phyloP scores from a whole-genome alignment of 2,113 vertebrate species.

The Thamnaconus septentrionalis region DNA sequence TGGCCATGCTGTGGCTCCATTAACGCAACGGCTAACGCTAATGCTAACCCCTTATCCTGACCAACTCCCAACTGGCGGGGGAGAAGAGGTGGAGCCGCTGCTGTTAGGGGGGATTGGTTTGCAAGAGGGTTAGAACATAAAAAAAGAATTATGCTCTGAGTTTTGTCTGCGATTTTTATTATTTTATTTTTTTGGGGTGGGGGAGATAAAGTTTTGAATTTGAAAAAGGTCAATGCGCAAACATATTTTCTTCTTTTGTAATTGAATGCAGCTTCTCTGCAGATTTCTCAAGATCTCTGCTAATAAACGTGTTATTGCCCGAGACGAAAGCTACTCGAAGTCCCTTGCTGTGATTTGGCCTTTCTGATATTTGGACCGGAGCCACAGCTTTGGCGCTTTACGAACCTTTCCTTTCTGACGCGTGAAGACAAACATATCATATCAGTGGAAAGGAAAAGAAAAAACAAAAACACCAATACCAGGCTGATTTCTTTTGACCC shows the following conservation, averaged over 20 bases:
- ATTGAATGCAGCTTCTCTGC: slow-evolving; percentile 16
- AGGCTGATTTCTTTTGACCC: slow-evolving; percentile 63
- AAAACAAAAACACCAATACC: slow-evolving; percentile 49
- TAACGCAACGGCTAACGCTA: slow-evolving; percentile 65
- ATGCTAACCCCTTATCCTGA: slow-evolving; percentile 57
- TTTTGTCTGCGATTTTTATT: too few relatives aligned
- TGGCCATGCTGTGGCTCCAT: slow-evolving; percentile 72
- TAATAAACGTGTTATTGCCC: slow-evolving; percentile 6
- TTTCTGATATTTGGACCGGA: slow-evolving; percentile 21
- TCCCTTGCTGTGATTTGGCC: slow-evolving; percentile 15
- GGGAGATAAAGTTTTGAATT: too few relatives aligned
- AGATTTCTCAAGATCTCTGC: slow-evolving; percentile 13
- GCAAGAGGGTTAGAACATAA: slow-evolving; percentile 26
- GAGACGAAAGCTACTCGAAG: slow-evolving; percentile 16
- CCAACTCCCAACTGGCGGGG: slow-evolving; percentile 48
- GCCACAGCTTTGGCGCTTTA: slow-evolving; percentile 62
- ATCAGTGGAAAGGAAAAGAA: slow-evolving; percentile 51
- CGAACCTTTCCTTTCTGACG: slow-evolving; percentile 68
- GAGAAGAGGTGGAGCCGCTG: slow-evolving; percentile 44
- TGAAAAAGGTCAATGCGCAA: slow-evolving; percentile 16
- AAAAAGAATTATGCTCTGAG: too few relatives aligned
- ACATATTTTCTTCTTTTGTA: slow-evolving; percentile 25
- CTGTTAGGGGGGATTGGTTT: slow-evolving; percentile 64
- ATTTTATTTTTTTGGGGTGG: too few relatives aligned
- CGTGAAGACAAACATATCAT: slow-evolving; percentile 61